These are phyloP conservation scores for Phyllostomus hastatus DNA, from an alignment of 2,113 vertebrate species.

Conservation along the genomic window DNA sequence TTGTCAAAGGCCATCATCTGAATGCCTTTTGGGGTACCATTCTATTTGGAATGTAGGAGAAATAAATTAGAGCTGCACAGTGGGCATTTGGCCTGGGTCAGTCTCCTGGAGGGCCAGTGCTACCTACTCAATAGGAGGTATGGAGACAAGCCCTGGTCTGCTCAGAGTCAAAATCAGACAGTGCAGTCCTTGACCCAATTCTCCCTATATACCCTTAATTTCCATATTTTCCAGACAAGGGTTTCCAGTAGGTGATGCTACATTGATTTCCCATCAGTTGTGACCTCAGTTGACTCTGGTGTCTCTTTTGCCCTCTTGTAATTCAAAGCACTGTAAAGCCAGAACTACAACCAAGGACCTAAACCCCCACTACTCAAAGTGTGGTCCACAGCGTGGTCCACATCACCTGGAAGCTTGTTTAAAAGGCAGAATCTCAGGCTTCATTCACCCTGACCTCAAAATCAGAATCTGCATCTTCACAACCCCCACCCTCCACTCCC, in stretches of 20 bases:
- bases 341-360: neutral
- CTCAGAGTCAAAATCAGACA: neutral
- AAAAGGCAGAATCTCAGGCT: neutral
- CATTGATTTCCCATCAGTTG: neutral
- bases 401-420: neutral
- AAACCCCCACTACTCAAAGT: neutral
- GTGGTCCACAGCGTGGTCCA: neutral
- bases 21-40: neutral
- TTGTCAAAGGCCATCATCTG: neutral
- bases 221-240: neutral
- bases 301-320: neutral
- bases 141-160: neutral
- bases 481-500: too few relatives aligned
- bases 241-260: neutral
- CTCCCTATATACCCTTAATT: neutral
- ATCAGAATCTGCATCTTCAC: neutral
- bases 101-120: neutral
- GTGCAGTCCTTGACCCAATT: neutral
- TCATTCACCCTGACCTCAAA: neutral
- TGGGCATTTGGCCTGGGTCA: neutral
- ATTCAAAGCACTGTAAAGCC: neutral
- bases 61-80: neutral
- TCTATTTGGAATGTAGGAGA: neutral
- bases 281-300: neutral
- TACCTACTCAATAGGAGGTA: neutral